phyloP scores from a whole-genome alignment of 2,797 vertebrate genomes.

The Lacerta bilineata region DNA sequence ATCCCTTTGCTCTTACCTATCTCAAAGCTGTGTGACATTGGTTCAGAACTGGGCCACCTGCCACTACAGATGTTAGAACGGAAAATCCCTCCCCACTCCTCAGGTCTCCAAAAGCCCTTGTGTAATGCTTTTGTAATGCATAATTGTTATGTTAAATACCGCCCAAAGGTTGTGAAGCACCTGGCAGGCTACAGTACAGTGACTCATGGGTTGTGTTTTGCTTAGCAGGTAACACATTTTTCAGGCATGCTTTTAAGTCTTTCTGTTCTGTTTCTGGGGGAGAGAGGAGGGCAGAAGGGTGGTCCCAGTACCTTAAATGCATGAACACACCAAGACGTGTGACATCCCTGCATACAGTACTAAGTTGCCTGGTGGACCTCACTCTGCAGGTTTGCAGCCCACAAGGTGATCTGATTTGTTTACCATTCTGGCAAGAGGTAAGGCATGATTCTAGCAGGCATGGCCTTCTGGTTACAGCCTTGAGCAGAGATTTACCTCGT shows the following conservation, averaged over 20 bases:
- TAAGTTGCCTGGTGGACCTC: background rate
- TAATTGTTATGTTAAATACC: too few relatives aligned
- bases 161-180: background rate
- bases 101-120: too few relatives aligned
- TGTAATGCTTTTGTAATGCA: background rate
- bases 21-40: background rate
- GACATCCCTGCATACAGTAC: too few relatives aligned
- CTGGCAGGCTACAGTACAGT: background rate
- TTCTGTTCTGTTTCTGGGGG: background rate
- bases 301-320: background rate
- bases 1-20: background rate
- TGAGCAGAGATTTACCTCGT: constrained; percentile 84
- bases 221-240: background rate
- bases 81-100: background rate
- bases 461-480: background rate
- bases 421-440: background rate
- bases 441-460: background rate
- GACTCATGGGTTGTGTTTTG: background rate
- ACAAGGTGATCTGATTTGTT: background rate
- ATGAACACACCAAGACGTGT: too few relatives aligned
- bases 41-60: background rate
- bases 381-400: background rate
- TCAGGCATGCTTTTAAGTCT: background rate
- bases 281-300: background rate
- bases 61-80: background rate